Base-by-base conservation (phyloP, 2,888 invertebrate species). In the Empis stercorea region DNA sequence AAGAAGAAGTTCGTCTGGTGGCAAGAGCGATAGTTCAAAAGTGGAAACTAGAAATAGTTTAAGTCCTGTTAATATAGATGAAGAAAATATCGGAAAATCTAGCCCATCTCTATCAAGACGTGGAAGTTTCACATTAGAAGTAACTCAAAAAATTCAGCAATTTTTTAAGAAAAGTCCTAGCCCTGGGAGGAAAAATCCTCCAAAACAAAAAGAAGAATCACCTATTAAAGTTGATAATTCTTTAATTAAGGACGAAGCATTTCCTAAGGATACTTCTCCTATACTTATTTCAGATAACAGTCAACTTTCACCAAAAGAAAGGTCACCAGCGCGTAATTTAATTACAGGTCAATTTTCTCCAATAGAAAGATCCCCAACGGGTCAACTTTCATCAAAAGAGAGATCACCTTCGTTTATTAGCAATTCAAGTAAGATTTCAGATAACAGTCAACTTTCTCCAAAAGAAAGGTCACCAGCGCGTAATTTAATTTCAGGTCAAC, bases 1-100 rank as follows among this genome's bases (percentile, higher is more conserved):
- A 4, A 63, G 61, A 47, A 64, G 50, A 5, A 51, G 65, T 50
- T 60, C 66, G 1, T 63, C 65, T 10, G 50, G 56, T 9, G 58
- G 58, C 49, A 58, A 57, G 13, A 56, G 58, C 2, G 58, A 60
- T 23, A 55, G 55, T 4, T 36, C 51, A 45, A 6, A 23, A 42
- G 15, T 14, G 51, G 30, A 37, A 40, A 16, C 23, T 43, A 23
- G 27, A 16, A 32, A 34, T 34, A n/a, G n/a, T 7, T 34, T 42
- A 23, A 17, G 42, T 10, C 30, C 42, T 30, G 36, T 42, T 14
- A 13, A 10, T 11, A 43, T 23, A n/a, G 38, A 43, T 30, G 47
- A 43, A 30, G 30, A 38, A 10, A 43, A 47, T 13, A 42, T 38
- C 4, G 13, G 13, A 13, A 34, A 34, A 2, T 2, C 4, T n/a